These are phyloP conservation scores for Drosophila eohydei DNA, from an alignment of 2,888 invertebrate genomes.

Conservation along the genomic window DNA sequence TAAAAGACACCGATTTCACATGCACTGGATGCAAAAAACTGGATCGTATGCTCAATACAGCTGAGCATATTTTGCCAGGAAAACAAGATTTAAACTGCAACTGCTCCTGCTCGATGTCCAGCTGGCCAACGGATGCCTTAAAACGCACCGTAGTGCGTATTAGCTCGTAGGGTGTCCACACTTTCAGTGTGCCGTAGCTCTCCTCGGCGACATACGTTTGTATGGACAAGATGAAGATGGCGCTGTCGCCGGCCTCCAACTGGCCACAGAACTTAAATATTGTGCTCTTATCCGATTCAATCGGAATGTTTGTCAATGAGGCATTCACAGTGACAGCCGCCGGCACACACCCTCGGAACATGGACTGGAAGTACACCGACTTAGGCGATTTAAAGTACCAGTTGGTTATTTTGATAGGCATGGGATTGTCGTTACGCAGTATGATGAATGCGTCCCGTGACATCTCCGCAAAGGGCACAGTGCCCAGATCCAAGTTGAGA, in stretches of 20 bases:
- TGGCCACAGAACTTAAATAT: conserved; percentile 71
- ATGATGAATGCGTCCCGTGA: conserved; percentile 82
- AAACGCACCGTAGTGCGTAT: conserved; percentile 90
- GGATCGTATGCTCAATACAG: conserved; percentile 92
- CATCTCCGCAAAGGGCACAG: conserved; percentile 82
- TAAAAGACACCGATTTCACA: conserved; percentile 87
- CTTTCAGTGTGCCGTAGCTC: conserved; percentile 89
- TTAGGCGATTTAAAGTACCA: conserved; percentile 83
- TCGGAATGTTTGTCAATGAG: background rate
- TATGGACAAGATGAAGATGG: conserved; percentile 88
- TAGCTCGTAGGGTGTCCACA: conserved; percentile 90
- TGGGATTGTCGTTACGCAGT: conserved; percentile 83
- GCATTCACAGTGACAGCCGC: conserved; percentile 10
- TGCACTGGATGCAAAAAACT: conserved; percentile 93
- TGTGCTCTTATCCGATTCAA: conserved; percentile 37
- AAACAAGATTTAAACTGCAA: conserved; percentile 91
- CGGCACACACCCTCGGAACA: conserved; percentile 87
- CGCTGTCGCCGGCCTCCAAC: conserved; percentile 74
- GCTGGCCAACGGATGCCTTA: conserved; percentile 90
- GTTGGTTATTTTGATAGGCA: conserved; percentile 79
- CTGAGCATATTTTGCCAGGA: conserved; percentile 92
- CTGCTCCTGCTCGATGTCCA: conserved; percentile 89
- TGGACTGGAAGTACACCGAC: conserved; percentile 78
- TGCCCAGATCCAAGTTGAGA: conserved; percentile 82
- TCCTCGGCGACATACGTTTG: conserved; percentile 88